phyloP scores from a whole-genome alignment of 2,113 vertebrate species.

The Bufo bufo region DNA sequence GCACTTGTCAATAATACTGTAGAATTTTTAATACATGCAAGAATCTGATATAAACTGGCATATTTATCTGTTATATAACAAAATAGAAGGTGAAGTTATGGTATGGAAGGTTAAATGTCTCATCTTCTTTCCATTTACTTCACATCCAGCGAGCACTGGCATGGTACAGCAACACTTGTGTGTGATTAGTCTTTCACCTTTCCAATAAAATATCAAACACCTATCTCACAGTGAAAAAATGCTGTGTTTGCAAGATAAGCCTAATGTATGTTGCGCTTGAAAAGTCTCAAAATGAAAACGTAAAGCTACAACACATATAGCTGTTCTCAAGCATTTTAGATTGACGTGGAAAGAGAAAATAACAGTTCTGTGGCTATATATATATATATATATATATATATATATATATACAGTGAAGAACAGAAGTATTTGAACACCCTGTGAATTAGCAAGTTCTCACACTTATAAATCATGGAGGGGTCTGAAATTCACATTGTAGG shows the following conservation, averaged over 20 bases:
- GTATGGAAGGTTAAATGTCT: neutral
- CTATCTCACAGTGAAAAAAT: neutral
- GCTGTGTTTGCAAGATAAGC: constrained; percentile 12
- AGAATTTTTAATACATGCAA: neutral
- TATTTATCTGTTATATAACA: neutral
- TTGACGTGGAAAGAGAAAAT: neutral
- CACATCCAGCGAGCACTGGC: neutral
- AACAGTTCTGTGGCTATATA: too few relatives aligned
- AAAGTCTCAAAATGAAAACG: neutral
- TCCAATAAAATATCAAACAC: constrained; percentile 21
- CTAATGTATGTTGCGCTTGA: neutral
- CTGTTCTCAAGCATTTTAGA: neutral
- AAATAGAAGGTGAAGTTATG: neutral
- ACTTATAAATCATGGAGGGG: too few relatives aligned
- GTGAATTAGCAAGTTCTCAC: too few relatives aligned
- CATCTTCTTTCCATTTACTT: constrained; percentile 5
- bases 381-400: too few relatives aligned
- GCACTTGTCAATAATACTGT: neutral
- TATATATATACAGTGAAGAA: too few relatives aligned
- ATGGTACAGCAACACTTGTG: neutral
- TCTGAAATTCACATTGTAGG: too few relatives aligned
- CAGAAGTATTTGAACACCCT: too few relatives aligned
- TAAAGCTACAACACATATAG: neutral
- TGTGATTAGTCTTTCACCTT: constrained; percentile 18
- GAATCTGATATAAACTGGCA: neutral